Evolutionary conservation across 2,888 invertebrate species (phyloP).

Genomic region (Prionchulus punctatus): DNA sequence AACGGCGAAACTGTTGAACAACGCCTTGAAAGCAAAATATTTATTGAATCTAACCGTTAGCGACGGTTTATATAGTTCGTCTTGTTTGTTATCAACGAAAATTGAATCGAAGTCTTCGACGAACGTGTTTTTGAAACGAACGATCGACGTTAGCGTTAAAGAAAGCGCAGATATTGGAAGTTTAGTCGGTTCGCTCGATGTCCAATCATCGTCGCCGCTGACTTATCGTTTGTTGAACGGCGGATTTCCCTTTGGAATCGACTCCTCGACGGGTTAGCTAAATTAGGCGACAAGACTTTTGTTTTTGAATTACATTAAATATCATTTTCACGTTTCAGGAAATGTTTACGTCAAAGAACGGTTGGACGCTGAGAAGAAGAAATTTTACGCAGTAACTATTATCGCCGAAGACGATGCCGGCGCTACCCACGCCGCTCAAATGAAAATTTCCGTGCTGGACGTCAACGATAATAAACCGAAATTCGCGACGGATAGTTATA

Average conservation of each 20-base stretch:
- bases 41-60: background rate
- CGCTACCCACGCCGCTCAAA: background rate
- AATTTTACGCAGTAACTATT: too few relatives aligned
- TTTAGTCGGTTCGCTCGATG: background rate
- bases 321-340: too few relatives aligned
- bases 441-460: conserved; percentile 1
- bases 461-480: conserved; percentile 8
- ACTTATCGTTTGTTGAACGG: background rate
- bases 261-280: background rate
- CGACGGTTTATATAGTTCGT: background rate
- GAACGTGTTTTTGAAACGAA: too few relatives aligned
- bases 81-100: background rate
- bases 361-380: too few relatives aligned
- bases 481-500: too few relatives aligned
- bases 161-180: background rate
- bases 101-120: too few relatives aligned
- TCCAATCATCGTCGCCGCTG: background rate
- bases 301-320: too few relatives aligned
- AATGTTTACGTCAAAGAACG: too few relatives aligned
- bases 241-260: background rate
- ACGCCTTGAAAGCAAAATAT: background rate
- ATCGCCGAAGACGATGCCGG: too few relatives aligned
- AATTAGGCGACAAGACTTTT: too few relatives aligned
- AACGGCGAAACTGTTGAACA: background rate
- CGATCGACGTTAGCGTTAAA: background rate